Conservation (phyloP, 2,888 invertebrate genomes). For the Himalopsyche tibetana region DNA sequence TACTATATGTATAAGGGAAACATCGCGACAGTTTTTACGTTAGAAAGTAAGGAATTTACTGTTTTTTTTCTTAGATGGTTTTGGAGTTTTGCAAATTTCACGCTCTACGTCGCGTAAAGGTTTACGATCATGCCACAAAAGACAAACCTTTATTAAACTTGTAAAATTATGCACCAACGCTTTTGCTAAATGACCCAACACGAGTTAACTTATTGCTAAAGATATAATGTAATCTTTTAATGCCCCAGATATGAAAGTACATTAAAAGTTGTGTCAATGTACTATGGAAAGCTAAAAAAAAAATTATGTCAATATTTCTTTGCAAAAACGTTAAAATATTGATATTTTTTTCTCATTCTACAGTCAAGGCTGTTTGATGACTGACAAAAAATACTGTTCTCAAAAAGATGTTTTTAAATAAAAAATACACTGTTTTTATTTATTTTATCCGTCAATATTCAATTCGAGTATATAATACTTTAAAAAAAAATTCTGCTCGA, state of each 20-base stretch:
- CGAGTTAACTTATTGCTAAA: conserved; percentile 46
- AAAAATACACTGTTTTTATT: too few species aligned
- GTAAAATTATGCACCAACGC: conserved; percentile 53
- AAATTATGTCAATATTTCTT: not conserved
- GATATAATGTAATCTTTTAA: conserved; percentile 40
- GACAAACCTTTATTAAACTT: conserved; percentile 53
- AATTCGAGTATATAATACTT: too few species aligned
- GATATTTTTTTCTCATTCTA: too few species aligned
- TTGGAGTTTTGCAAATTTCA: conserved; percentile 42
- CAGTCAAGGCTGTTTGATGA: too few species aligned
- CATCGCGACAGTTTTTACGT: conserved; percentile 1
- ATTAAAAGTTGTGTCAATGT: not conserved
- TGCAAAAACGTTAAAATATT: too few species aligned
- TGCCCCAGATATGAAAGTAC: conserved; percentile 8
- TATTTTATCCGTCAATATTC: too few species aligned
- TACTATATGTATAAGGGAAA: not conserved
- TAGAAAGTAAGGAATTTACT: conserved; percentile 16
- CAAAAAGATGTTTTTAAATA: too few species aligned
- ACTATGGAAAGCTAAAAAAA: not conserved
- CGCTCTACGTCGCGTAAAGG: conserved; percentile 38
- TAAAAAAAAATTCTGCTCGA: too few species aligned
- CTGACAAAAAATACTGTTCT: too few species aligned
- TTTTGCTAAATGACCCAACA: conserved; percentile 56
- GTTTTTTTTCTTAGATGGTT: not conserved
- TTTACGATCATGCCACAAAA: conserved; percentile 40